Conservation (phyloP, 2,797 vertebrate genomes). For the Rhinichthys osculus region DNA sequence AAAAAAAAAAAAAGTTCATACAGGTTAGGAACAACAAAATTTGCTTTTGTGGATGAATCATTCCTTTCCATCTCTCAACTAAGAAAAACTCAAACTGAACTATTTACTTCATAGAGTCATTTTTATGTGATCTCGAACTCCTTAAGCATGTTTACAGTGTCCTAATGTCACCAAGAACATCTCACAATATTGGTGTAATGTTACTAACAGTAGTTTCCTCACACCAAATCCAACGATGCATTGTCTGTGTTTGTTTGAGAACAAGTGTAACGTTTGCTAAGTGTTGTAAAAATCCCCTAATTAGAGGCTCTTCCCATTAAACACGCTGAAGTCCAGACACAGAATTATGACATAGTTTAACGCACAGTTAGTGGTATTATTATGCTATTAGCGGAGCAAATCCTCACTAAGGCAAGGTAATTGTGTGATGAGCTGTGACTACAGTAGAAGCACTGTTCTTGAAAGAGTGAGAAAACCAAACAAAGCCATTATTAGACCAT, state of each 20-base stretch:
- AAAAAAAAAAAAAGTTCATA: not conserved
- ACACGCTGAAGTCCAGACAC: slow-evolving; percentile 69
- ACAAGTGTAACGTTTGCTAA: slow-evolving; percentile 62
- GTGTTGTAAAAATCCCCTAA: slow-evolving; percentile 62
- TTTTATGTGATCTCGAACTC: slow-evolving; percentile 25
- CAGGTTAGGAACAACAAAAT: not conserved
- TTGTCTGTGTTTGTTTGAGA: slow-evolving; percentile 70
- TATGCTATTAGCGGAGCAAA: slow-evolving; percentile 60
- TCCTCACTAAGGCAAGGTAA: slow-evolving; percentile 48
- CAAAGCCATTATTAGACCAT: slow-evolving; percentile 18
- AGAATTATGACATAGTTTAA: slow-evolving; percentile 66
- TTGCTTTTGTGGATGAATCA: not conserved
- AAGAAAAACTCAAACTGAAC: not conserved
- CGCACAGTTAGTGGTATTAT: slow-evolving; percentile 58
- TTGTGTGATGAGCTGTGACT: slow-evolving; percentile 2
- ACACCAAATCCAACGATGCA: slow-evolving; percentile 63
- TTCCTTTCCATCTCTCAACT: too few species aligned
- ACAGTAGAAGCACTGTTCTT: slow-evolving; percentile 24
- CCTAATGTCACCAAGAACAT: slow-evolving; percentile 44
- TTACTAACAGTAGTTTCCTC: slow-evolving; percentile 56
- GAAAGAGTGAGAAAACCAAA: slow-evolving; percentile 44
- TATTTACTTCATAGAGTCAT: not conserved
- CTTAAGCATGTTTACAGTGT: slow-evolving; percentile 18
- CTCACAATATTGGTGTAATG: slow-evolving; percentile 40
- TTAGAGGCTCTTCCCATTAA: slow-evolving; percentile 76